A percentile compares a stretch with the other conserved stretches of the same genome.
These are phyloP conservation scores for Hypothenemus hampei DNA, from an alignment of 1,140 invertebrate species.

Conservation along the genomic window DNA sequence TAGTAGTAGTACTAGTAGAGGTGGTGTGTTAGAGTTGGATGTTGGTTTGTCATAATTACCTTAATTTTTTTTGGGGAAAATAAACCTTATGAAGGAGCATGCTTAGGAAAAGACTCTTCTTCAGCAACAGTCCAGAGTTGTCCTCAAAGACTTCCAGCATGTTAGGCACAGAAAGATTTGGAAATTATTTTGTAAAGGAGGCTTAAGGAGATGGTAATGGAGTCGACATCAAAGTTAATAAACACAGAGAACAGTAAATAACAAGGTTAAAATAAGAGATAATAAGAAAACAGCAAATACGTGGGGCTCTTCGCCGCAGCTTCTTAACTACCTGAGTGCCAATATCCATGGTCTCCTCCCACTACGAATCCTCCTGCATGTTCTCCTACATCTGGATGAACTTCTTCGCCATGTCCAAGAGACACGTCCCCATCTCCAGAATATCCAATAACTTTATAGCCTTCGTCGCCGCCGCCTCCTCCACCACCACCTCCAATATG, in stretches of 20 bases:
- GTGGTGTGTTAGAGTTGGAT: too few relatives aligned
- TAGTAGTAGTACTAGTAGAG: too few relatives aligned
- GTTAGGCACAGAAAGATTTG: too few relatives aligned
- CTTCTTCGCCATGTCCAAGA: conserved; percentile 30
- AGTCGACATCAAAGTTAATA: not conserved
- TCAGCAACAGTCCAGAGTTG: not conserved
- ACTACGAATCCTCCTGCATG: conserved; percentile 23
- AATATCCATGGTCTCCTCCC: conserved; percentile 36
- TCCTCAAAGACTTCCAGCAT: not conserved
- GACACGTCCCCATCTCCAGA: conserved; percentile 38
- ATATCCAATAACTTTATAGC: conserved; percentile 45
- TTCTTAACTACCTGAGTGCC: conserved; percentile 31
- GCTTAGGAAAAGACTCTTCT: conserved; percentile 4
- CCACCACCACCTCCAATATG: conserved; percentile 49
- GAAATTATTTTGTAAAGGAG: not conserved
- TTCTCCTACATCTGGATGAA: conserved; percentile 28
- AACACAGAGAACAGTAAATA: not conserved
- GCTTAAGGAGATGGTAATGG: too few relatives aligned
- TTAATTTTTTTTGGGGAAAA: conserved; percentile 4
- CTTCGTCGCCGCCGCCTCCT: conserved; percentile 39
- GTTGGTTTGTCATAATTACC: conserved; percentile 6
- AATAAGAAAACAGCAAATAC: not conserved
- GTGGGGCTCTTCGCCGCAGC: too few relatives aligned
- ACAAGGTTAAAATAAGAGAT: not conserved
- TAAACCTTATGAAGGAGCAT: conserved; percentile 5